phyloP scores from a whole-genome alignment of 2,888 invertebrate species.

The Polietes domitor region DNA sequence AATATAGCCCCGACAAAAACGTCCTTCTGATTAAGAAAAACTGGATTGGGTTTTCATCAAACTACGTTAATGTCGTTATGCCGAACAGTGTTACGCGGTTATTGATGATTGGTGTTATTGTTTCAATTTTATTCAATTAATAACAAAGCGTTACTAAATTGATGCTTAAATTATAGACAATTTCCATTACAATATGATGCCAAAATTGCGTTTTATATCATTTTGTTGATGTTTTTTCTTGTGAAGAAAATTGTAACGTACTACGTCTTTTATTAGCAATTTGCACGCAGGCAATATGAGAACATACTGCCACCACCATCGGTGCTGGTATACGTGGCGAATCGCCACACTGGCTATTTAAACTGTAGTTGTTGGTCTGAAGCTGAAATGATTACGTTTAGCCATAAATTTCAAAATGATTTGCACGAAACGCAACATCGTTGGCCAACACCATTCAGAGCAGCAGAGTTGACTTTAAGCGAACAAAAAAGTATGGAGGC shows the following conservation, averaged over 20 bases:
- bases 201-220: constrained; percentile 45
- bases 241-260: not conserved
- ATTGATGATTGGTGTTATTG: not conserved
- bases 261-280: constrained; percentile 49
- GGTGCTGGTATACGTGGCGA: not conserved
- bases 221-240: constrained; percentile 3
- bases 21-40: too few species aligned
- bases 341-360: constrained; percentile 30
- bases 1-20: too few species aligned
- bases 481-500: not conserved
- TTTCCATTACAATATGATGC: constrained; percentile 38
- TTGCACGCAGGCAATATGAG: constrained; percentile 48
- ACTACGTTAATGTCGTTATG: too few species aligned
- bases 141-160: constrained; percentile 41
- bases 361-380: constrained; percentile 60
- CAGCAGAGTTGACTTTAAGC: not conserved
- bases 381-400: constrained; percentile 55
- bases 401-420: constrained; percentile 65
- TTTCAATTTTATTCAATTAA: constrained; percentile 18
- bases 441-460: constrained; percentile 33
- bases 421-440: constrained; percentile 54
- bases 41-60: too few species aligned
- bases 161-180: constrained; percentile 49
- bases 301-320: not conserved
- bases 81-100: not conserved